These are phyloP conservation scores for Ailuropoda melanoleuca DNA, from an alignment of 2,113 vertebrate species.

Conservation along the genomic window DNA sequence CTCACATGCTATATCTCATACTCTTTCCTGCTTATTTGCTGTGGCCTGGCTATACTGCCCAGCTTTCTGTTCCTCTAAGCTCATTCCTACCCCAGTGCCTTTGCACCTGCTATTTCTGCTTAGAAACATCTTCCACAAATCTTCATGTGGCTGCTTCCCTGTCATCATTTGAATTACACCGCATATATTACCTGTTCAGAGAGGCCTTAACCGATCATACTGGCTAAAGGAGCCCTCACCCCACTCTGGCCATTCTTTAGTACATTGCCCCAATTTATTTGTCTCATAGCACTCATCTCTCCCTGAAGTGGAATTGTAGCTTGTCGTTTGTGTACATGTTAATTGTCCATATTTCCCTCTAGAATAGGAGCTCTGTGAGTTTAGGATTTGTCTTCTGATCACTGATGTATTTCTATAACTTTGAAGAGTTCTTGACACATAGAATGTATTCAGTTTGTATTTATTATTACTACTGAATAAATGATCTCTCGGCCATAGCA, in stretches of 20 bases:
- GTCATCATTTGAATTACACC: background rate
- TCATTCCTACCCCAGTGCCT: background rate
- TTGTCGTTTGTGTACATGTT: background rate
- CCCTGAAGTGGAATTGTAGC: background rate
- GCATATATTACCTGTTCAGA: background rate
- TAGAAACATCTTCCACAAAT: background rate
- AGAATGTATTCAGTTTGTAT: background rate
- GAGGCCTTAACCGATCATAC: background rate
- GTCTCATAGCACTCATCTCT: background rate
- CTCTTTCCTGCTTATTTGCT: background rate
- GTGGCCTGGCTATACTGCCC: background rate
- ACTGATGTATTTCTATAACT: background rate
- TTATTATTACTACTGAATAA: background rate
- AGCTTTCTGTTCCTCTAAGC: background rate
- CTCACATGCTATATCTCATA: accelerated
- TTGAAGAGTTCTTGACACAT: background rate
- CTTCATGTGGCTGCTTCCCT: background rate
- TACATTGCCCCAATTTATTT: background rate
- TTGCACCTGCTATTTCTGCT: background rate
- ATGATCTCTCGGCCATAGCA: background rate
- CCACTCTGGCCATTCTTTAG: background rate
- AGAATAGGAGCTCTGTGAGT: background rate
- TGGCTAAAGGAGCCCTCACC: background rate
- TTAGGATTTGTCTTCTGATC: background rate
- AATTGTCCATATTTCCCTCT: background rate